Evolutionary conservation across 2,113 vertebrate species (phyloP).

Genomic region (Cyrtonyx montezumae): DNA sequence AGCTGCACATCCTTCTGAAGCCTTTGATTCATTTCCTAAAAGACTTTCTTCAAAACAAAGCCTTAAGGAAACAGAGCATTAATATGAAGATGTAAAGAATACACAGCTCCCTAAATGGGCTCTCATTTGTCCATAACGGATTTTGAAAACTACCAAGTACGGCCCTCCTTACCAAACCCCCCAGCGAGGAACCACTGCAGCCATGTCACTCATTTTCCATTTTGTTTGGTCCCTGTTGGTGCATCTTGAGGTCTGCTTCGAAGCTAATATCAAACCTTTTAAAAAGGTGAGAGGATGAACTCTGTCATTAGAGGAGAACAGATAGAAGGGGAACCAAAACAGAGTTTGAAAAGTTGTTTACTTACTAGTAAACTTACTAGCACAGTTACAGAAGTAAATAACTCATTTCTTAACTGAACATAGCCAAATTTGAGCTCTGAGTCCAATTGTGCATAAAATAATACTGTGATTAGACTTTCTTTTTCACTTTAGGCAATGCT

Average conservation of each 20-base stretch:
- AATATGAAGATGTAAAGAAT: accelerated
- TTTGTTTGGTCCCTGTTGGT: neutral
- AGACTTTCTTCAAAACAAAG: neutral
- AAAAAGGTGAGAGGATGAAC: neutral
- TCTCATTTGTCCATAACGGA: accelerated
- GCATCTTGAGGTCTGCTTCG: neutral
- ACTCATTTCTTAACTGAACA: neutral
- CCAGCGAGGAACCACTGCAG: neutral
- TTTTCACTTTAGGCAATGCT: neutral
- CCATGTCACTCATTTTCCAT: accelerated
- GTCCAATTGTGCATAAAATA: neutral
- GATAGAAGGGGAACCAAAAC: neutral
- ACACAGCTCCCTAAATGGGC: neutral
- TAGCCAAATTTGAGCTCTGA: neutral
- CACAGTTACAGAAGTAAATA: neutral
- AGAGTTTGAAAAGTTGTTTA: neutral
- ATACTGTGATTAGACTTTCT: neutral
- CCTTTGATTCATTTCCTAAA: neutral
- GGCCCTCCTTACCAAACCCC: neutral
- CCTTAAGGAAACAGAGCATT: neutral
- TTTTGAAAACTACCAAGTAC: neutral
- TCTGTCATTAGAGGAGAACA: neutral
- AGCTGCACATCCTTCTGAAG: neutral
- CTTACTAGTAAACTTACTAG: too few species aligned
- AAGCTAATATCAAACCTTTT: neutral